phyloP scores from a whole-genome alignment of 2,797 vertebrate genomes.

The Fundulus diaphanus region DNA sequence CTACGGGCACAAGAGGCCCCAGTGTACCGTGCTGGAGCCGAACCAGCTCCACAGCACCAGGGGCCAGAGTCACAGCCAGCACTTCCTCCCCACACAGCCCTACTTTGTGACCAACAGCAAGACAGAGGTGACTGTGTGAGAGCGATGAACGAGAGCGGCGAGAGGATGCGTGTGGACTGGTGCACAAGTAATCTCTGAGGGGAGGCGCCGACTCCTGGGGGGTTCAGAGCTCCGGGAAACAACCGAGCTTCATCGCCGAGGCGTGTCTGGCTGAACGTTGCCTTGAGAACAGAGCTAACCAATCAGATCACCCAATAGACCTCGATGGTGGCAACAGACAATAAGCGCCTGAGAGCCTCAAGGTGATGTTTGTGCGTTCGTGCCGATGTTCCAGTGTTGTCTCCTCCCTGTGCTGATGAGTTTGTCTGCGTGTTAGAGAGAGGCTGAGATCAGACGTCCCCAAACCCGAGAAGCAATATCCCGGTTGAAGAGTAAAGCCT shows the following conservation, averaged over 20 bases:
- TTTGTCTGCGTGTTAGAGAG: constrained; percentile 29
- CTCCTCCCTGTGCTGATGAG: constrained; percentile 37
- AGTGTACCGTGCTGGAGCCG: constrained; percentile 86
- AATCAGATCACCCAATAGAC: constrained; percentile 54
- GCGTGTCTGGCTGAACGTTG: constrained; percentile 45
- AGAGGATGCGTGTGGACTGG: constrained; percentile 68
- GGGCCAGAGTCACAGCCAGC: constrained; percentile 85
- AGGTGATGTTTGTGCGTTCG: constrained; percentile 48
- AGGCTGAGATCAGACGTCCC: constrained; percentile 31
- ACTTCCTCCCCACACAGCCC: constrained; percentile 93
- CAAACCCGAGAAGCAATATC: constrained; percentile 70
- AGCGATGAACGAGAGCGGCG: constrained; percentile 29
- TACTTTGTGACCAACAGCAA: constrained; percentile 99
- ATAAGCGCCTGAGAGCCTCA: constrained; percentile 44
- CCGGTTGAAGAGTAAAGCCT: constrained; percentile 32
- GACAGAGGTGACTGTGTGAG: constrained; percentile 99
- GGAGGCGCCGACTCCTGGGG: constrained; percentile 41
- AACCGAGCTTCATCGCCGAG: constrained; percentile 41
- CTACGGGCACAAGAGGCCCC: constrained; percentile 89
- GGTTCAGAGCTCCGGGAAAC: constrained; percentile 46
- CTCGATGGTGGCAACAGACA: constrained; percentile 42
- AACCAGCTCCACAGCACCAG: constrained; percentile 90
- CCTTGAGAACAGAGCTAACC: constrained; percentile 57
- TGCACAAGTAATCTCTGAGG: constrained; percentile 49
- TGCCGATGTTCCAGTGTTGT: constrained; percentile 43